Evolutionary conservation across 35 echinoderm and acorn worm genomes (phyloP), one percentile per base, ranked within the genome.

Genomic region (Heliocidaris erythrogramma): DNA sequence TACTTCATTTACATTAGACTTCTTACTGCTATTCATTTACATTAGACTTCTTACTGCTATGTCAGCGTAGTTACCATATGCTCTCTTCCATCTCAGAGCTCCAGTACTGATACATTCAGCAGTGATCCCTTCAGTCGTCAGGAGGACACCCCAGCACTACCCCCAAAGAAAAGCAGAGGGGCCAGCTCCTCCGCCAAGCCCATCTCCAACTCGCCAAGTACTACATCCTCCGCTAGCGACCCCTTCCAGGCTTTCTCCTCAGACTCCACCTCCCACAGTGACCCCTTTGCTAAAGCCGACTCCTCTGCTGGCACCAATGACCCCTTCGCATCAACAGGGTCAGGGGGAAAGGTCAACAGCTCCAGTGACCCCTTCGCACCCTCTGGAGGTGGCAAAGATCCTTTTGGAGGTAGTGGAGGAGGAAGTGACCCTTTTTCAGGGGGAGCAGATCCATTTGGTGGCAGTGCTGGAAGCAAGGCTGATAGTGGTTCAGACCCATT

Each of bases 91-190:
- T 60, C 16, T 31, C 92, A 97, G 96, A 95, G 89, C 49, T 97
- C 97, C 48, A 95, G 96, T 90, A 94, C 94, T 85, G 98, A 99
- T 24, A 93, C 91, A 49, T 99, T 99, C 93, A 93, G 94, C 50
- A 96, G 97, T 59, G 98, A 99, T 93, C 96, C 98, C 13, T 99
- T 99, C 92, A 97, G 96, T 65, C 71, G 94, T 6, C 90, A 90
- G 53, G 98, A 99, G 52, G 96, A 96, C 32, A 96, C 94, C 14
- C 98, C 98, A 47, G 98, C 97, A 32, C 53, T 99, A 47, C 98
- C 98, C 27, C 98, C 98, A 13, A 99, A 99, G 96, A 99, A 96
- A 85, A 97, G 88, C 61, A 96, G 88, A 95, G 86, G 94, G 47
- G 85, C 5, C 47, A 16, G 88, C 32, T 29, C 93, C 18, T 30